phyloP scores from a whole-genome alignment of 2,888 invertebrate genomes.

The Aleiodes testaceus region DNA sequence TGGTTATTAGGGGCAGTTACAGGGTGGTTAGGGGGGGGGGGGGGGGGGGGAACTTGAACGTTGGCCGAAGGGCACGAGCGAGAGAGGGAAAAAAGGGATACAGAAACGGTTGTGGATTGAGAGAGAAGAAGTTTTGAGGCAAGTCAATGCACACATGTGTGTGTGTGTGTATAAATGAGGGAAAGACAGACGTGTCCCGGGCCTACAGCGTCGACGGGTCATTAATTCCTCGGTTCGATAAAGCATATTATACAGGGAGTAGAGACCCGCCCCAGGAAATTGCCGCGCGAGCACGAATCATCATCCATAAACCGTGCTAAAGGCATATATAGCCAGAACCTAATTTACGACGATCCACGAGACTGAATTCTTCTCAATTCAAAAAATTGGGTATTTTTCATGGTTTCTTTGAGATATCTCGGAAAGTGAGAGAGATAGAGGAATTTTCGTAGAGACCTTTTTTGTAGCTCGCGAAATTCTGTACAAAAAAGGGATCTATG shows the following conservation, averaged over 20 bases:
- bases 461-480: no score
- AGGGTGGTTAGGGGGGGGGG: not conserved
- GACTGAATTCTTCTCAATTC: not conserved
- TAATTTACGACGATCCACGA: slow-evolving; percentile 48
- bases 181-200: slow-evolving; percentile 47
- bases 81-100: not conserved
- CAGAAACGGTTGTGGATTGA: slow-evolving; percentile 1
- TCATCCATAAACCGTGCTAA: slow-evolving; percentile 54
- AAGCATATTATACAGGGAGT: slow-evolving; percentile 50
- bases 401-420: no score
- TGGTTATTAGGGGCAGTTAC: slow-evolving; percentile 28
- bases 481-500: no score
- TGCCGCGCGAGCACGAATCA: slow-evolving; percentile 54
- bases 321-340: slow-evolving; percentile 50
- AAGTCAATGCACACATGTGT: slow-evolving; percentile 31
- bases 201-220: slow-evolving; percentile 53
- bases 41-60: slow-evolving; percentile 7
- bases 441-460: no score
- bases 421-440: no score
- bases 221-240: slow-evolving; percentile 57
- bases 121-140: slow-evolving; percentile 23
- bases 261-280: slow-evolving; percentile 49
- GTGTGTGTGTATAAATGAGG: slow-evolving; percentile 28
- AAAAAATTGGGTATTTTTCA: not conserved
- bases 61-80: not conserved